Evolutionary conservation across 1,140 invertebrate species (phyloP).

Genomic region (Rhopalosiphum padi): DNA sequence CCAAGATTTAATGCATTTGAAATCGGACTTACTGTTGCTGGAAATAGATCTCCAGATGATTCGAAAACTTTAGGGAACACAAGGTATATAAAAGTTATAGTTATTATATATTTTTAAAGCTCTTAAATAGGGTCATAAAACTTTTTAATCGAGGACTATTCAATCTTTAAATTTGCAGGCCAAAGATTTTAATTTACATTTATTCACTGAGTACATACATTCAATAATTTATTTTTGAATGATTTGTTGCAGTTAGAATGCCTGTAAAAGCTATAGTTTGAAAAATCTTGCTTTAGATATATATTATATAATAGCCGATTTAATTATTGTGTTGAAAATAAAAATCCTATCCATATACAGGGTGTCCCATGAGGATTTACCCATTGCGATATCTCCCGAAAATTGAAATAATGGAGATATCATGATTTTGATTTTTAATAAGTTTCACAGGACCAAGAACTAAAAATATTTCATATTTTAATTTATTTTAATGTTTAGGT

Average conservation of each 20-base stretch:
- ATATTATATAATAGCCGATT: no score
- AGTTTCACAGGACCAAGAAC: no score
- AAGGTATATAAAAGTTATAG: slow-evolving; percentile 63
- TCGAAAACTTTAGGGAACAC: slow-evolving; percentile 86
- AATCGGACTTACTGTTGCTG: slow-evolving; percentile 92
- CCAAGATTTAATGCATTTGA: slow-evolving; percentile 89
- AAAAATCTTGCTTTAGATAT: not conserved
- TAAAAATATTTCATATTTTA: no score
- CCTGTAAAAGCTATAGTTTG: not conserved
- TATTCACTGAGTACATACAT: not conserved
- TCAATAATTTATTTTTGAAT: not conserved
- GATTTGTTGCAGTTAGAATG: not conserved
- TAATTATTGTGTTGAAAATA: no score
- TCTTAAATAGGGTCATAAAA: not conserved
- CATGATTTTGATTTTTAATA: no score
- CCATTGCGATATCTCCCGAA: no score
- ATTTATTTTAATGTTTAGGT: no score
- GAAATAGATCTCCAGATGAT: slow-evolving; percentile 89
- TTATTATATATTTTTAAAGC: not conserved
- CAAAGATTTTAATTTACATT: not conserved
- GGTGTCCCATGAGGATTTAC: no score
- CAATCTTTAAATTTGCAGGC: no score
- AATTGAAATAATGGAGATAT: no score
- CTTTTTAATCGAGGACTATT: not conserved
- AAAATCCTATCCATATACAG: no score